Base-by-base conservation (phyloP, 2,888 invertebrate species). In the Dione vanillae region DNA sequence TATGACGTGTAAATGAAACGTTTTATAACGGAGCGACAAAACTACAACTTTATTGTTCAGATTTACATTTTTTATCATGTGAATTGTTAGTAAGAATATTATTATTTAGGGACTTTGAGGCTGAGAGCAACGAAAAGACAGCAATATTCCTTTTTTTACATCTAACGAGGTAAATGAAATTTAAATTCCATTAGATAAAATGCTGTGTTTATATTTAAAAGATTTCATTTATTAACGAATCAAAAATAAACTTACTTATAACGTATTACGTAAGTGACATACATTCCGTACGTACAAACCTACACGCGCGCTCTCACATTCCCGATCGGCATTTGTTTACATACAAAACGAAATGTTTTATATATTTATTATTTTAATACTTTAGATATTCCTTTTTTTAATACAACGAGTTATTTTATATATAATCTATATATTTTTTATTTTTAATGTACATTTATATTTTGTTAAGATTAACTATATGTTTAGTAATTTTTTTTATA, bases 371-470 rank as follows among this genome's bases (percentile, higher is more conserved):
- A 37, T 54, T 54, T 35, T 54, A 35, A n/a, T 35, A 54, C 35
- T 54, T 54, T 37, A 54, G 54, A 9, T n/a, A 86, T 88, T 89
- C 90, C 90, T 78, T 68, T 78, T 68, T 75, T 83, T 88, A 84
- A 85, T 77, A 87, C 92, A 91, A 91, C 92, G 91, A 91, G 54
- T 54, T 54, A 54, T 89, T 87, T 81, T 85, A 85, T 80, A 79
- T 84, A 84, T 79, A 82, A 83, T 86, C 84, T 87, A 76, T 27
- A 27, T 27, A 27, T 27, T 74, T 54, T 77, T 62, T 62, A 70
- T 73, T 85, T 84, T 85, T 85, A 85, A 85, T 91, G 89, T 91
- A 89, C 85, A 89, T 88, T 88, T 86, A 87, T 90, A 89, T 89
- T 91, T 91, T 91, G 85, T 91, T 90, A 89, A 83, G 82, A 77